Conservation (phyloP, 2,113 vertebrate species). For the Cephalopholis sonnerati region DNA sequence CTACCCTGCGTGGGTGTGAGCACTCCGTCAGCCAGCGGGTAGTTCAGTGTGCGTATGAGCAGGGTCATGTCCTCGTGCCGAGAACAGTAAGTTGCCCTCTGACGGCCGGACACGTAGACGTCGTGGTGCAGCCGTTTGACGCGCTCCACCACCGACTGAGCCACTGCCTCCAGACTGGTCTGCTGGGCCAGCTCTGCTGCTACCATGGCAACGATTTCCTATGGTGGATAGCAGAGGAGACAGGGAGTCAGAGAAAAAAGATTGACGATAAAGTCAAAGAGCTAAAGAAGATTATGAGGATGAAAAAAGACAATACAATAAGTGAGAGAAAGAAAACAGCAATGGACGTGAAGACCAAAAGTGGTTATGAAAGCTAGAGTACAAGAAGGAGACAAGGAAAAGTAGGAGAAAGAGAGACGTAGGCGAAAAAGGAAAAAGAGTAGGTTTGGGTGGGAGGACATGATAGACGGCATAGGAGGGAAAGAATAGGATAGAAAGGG, state of each 20-base stretch:
- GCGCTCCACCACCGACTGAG: conserved; percentile 96
- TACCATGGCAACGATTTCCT: conserved; percentile 98
- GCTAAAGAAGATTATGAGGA: not conserved
- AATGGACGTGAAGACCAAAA: not conserved
- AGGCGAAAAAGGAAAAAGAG: not conserved
- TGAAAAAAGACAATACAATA: not conserved
- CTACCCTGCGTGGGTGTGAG: conserved; percentile 91
- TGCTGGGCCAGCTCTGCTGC: conserved; percentile 96
- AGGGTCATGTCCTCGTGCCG: conserved; percentile 98
- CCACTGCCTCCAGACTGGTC: conserved; percentile 90
- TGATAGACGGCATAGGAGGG: too few species aligned
- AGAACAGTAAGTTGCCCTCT: conserved; percentile 90
- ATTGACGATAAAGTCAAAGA: not conserved
- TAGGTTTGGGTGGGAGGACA: not conserved
- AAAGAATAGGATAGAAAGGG: not conserved
- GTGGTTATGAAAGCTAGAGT: not conserved
- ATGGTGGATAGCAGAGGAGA: conserved; percentile 14
- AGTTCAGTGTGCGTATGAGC: conserved; percentile 94
- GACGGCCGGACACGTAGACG: conserved; percentile 91
- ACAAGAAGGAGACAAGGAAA: not conserved
- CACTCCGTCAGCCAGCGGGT: conserved; percentile 87
- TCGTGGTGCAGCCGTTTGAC: conserved; percentile 94
- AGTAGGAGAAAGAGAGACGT: not conserved
- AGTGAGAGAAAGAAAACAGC: not conserved
- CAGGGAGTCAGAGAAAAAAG: not conserved